Conservation (phyloP, 2,888 invertebrate species). For the Ichneumon xanthorius region DNA sequence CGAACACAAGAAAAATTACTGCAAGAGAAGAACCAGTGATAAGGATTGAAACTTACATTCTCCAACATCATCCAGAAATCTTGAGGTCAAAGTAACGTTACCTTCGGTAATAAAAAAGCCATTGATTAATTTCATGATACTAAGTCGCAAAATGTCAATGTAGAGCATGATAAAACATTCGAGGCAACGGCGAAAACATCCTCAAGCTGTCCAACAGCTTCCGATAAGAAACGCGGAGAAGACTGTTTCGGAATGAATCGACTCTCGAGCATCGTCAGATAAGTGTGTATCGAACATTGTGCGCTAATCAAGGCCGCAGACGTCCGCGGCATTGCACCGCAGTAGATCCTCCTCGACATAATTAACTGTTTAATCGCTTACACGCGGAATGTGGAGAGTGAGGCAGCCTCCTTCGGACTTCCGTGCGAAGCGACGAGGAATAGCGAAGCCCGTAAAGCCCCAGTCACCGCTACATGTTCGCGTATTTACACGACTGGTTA, state of each 20-base stretch:
- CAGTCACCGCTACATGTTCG: conserved; percentile 30
- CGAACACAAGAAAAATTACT: no score
- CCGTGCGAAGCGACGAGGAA: conserved; percentile 34
- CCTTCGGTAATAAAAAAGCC: background rate
- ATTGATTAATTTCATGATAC: background rate
- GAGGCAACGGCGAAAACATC: background rate
- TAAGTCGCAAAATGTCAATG: background rate
- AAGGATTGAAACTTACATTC: no score
- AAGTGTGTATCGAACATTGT: background rate
- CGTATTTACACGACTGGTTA: conserved; percentile 63
- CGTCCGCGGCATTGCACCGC: conserved; percentile 50
- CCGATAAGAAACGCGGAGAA: background rate
- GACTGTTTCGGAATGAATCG: background rate
- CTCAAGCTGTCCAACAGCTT: background rate
- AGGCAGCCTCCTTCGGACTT: conserved; percentile 35
- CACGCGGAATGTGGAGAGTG: conserved; percentile 52
- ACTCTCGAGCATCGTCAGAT: background rate
- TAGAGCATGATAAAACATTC: background rate
- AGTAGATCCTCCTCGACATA: conserved; percentile 60
- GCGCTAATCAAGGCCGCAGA: conserved; percentile 51
- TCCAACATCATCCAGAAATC: background rate
- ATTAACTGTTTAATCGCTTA: conserved; percentile 64
- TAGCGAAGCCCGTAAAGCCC: conserved; percentile 19
- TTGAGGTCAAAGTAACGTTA: background rate
- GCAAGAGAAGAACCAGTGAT: no score